phyloP scores from a whole-genome alignment of 2,113 vertebrate genomes.

The Cynopterus brachyotis region DNA sequence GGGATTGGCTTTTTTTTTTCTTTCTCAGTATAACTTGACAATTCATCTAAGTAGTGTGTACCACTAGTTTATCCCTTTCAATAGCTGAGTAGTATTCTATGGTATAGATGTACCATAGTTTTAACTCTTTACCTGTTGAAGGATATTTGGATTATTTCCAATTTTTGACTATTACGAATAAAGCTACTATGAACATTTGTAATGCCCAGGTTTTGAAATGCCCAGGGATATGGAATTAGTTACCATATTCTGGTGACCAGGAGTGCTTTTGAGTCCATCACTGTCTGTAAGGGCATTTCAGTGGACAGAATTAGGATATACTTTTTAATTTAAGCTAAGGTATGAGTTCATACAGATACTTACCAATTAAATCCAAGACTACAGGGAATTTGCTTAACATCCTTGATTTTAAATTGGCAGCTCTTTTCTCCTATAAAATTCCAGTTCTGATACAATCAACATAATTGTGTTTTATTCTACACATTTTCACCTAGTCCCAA shows the following conservation, averaged over 20 bases:
- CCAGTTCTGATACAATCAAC: not conserved
- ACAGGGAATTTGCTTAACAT: not conserved
- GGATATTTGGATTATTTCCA: not conserved
- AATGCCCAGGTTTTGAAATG: not conserved
- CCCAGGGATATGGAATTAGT: not conserved
- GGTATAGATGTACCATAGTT: not conserved
- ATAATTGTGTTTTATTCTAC: not conserved
- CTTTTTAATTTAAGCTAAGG: slow-evolving; percentile 6
- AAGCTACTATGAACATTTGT: not conserved
- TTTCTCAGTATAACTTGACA: not conserved
- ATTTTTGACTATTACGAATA: not conserved
- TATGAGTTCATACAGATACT: not conserved
- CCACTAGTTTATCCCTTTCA: not conserved
- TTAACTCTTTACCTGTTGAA: not conserved
- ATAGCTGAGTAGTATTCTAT: not conserved
- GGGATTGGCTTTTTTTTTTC: not conserved
- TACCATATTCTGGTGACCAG: not conserved
- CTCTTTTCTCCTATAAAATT: not conserved
- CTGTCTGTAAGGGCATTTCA: not conserved
- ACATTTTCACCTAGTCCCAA: not conserved
- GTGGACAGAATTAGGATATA: not conserved
- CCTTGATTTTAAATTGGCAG: not conserved
- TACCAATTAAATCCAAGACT: not conserved
- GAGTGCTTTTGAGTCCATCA: not conserved
- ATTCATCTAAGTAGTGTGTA: not conserved